Evolutionary conservation across 1,140 invertebrate genomes (phyloP), one percentile per base, ranked within the genome.

Genomic region (Piezodorus guildinii): DNA sequence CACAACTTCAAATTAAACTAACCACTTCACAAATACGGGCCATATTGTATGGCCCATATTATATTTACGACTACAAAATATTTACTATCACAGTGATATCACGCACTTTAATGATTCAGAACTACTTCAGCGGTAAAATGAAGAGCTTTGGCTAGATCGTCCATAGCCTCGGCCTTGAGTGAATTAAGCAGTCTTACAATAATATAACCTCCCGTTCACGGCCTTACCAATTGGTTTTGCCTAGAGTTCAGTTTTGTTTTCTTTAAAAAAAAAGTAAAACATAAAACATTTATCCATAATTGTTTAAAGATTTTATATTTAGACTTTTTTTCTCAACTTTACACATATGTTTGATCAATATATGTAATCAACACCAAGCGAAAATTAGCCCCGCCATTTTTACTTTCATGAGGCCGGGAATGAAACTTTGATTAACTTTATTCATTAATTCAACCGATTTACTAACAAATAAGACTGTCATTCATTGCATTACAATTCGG

Each of bases 151-250:
- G 52, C 62, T 64, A 60, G 23, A 51, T 43, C 21, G 34, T 64
- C 58, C 65, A 63, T 64, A 43, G n/a, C 58, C 56, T 63, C 62
- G 65, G 65, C 65, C 65, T 66, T 66, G 65, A 62, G 64, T 62
- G 64, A 62, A 65, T 65, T 65, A 62, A 45, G 46, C 17, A 23
- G 51, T 27, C 34, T 21, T 54, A 66, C 62, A 66, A 66, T 66
- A 66, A 66, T 66, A 66, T 66, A 66, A 66, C 65, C 65, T 66
- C 43, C 65, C 65, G 17, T 43, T 30, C 46, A n/a, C 16, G 34
- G 12, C 62, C 34, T 39, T 39, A 39, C 34, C 6, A 39, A 39
- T 39, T 39, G 34, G 34, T 39, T 39, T 39, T 39, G 9, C 9
- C 34, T 6, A 39, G 34, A 39, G 34, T 39, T 39, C 34, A 39